A percentile compares a stretch with the other conserved stretches of the same genome.
These are phyloP conservation scores for Amphipoea lucens DNA, from an alignment of 2,888 invertebrate genomes.

Conservation along the genomic window DNA sequence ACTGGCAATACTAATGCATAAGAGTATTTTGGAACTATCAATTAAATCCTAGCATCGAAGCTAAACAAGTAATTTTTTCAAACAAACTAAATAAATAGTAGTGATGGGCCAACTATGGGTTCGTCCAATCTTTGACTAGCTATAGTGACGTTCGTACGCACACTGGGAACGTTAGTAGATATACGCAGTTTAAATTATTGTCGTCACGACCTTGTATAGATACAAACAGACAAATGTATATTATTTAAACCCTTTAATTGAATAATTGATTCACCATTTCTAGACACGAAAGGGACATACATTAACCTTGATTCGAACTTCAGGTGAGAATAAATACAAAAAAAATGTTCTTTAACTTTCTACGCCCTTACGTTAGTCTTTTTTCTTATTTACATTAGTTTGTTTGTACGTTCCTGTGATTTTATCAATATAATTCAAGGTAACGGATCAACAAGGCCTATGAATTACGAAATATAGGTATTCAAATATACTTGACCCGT, in stretches of 20 bases:
- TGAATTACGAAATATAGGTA: background rate
- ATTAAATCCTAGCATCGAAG: too few species aligned
- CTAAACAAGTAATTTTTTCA: too few species aligned
- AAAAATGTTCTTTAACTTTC: conserved; percentile 28
- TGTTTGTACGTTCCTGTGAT: conserved; percentile 21
- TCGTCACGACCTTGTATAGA: background rate
- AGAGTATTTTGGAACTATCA: too few species aligned
- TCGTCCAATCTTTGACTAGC: too few species aligned
- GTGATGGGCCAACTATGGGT: too few species aligned
- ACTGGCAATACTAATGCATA: too few species aligned
- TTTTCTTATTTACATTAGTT: conserved; percentile 18
- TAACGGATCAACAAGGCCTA: conserved; percentile 8
- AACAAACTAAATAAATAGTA: too few species aligned
- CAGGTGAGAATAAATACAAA: conserved; percentile 67
- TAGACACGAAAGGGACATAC: conserved; percentile 47
- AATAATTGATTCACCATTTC: conserved; percentile 71
- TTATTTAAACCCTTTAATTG: conserved; percentile 62
- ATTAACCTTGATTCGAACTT: conserved; percentile 63
- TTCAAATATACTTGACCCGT: conserved; percentile 21
- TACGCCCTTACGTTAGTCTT: background rate
- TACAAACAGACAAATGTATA: background rate
- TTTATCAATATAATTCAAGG: conserved; percentile 24
- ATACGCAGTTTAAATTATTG: background rate
- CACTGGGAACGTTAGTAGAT: background rate
- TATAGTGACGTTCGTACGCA: too few species aligned